Evolutionary conservation across 2,888 invertebrate species (phyloP).

Genomic region (Apodemia hepburni): DNA sequence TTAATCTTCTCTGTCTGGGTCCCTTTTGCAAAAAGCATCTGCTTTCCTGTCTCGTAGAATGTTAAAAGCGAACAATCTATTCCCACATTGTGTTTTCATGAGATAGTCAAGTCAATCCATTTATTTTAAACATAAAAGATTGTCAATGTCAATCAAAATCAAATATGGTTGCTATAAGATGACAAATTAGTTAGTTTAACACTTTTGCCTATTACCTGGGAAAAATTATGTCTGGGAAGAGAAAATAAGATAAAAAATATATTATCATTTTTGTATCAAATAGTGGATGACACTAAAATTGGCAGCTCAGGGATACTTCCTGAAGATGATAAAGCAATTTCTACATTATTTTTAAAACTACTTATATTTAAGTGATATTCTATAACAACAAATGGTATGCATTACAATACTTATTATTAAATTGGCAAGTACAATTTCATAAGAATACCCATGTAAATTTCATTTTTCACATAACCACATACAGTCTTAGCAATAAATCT

Average conservation of each 20-base stretch:
- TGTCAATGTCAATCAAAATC: no score
- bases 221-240: no score
- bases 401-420: slow-evolving; percentile 16
- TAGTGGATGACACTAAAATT: not conserved
- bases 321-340: slow-evolving; percentile 2
- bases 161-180: no score
- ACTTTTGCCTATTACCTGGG: no score
- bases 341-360: slow-evolving; percentile 14
- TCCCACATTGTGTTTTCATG: no score
- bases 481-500: slow-evolving; percentile 8
- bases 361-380: slow-evolving; percentile 14
- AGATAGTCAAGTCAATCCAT: no score
- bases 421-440: slow-evolving; percentile 22
- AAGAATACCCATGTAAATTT: slow-evolving; percentile 17
- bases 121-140: no score
- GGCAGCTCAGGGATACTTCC: not conserved
- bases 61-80: no score
- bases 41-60: no score
- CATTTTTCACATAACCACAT: slow-evolving; percentile 12
- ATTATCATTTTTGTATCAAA: not conserved
- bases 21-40: no score
- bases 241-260: not conserved
- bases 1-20: no score
- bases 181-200: no score
- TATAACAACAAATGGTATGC: slow-evolving; percentile 14